Percentiles rank a stretch among this genome's conserved stretches.
phyloP scores from a whole-genome alignment of 2,888 invertebrate genomes.

The Drosophila helvetica region DNA sequence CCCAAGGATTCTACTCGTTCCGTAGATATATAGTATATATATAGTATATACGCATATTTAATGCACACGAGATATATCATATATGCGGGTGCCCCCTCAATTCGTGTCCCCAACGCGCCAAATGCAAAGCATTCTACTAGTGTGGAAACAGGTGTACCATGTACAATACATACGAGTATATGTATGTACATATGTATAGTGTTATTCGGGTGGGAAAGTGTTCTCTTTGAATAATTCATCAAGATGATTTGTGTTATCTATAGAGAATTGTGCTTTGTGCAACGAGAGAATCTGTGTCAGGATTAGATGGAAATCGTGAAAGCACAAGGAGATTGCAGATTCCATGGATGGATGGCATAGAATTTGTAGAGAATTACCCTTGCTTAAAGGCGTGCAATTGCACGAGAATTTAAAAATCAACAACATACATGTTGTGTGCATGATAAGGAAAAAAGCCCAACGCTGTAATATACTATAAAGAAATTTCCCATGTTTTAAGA shows the following conservation, averaged over 20 bases:
- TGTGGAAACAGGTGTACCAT: slow-evolving; percentile 23
- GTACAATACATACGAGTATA: neutral
- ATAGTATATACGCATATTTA: slow-evolving; percentile 1
- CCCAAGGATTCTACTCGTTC: slow-evolving; percentile 61
- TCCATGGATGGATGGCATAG: too few species aligned
- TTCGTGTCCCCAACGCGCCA: slow-evolving; percentile 10
- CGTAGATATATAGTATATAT: too few species aligned
- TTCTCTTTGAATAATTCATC: slow-evolving; percentile 24
- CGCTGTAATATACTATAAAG: too few species aligned
- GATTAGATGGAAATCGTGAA: neutral
- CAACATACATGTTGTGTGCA: too few species aligned
- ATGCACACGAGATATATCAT: slow-evolving; percentile 20
- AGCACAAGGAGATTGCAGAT: neutral
- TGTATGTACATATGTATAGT: neutral
- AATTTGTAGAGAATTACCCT: neutral
- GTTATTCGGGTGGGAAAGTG: neutral
- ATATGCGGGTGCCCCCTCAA: slow-evolving; percentile 4
- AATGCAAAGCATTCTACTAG: slow-evolving; percentile 25
- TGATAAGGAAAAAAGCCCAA: too few species aligned
- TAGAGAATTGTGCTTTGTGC: neutral
- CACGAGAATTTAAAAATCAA: too few species aligned
- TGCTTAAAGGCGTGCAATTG: too few species aligned
- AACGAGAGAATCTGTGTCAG: neutral
- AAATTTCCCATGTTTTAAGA: too few species aligned
- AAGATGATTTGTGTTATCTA: neutral